Evolutionary conservation across 64 coral and sea anemone genomes (phyloP).

Genomic region (Montipora sp.): DNA sequence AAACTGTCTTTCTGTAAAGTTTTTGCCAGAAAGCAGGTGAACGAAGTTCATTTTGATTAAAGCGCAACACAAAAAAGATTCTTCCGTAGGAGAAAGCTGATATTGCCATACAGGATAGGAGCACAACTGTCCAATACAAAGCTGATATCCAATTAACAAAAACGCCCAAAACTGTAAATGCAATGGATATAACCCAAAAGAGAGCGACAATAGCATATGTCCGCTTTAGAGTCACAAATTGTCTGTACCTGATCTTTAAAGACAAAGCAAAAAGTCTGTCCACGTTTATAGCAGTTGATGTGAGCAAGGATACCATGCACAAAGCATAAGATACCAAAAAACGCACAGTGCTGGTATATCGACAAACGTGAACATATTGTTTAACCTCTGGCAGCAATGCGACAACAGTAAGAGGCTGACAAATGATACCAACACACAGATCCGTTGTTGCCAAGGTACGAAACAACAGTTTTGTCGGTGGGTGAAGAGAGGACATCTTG

Average conservation of each 20-base stretch:
- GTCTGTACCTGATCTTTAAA: conserved; percentile 19
- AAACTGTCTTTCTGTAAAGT: conserved; percentile 11
- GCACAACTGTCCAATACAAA: neutral
- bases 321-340: neutral
- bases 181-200: conserved; percentile 12
- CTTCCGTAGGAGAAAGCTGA: neutral
- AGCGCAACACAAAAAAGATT: neutral
- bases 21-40: too few species aligned
- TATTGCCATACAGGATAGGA: neutral
- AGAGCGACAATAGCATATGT: too few species aligned
- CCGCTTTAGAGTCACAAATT: neutral
- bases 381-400: too few species aligned
- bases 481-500: neutral
- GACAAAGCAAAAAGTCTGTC: conserved; percentile 6
- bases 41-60: neutral
- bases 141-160: neutral
- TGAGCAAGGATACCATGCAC: neutral
- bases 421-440: conserved; percentile 12
- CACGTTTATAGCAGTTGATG: neutral
- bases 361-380: neutral
- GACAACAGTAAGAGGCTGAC: neutral
- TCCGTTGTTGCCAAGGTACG: neutral
- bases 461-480: conserved; percentile 9
- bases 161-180: neutral
- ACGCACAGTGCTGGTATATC: neutral